Evolutionary conservation across 2,797 vertebrate genomes (phyloP).

Genomic region (Tokudaia muenninki): DNA sequence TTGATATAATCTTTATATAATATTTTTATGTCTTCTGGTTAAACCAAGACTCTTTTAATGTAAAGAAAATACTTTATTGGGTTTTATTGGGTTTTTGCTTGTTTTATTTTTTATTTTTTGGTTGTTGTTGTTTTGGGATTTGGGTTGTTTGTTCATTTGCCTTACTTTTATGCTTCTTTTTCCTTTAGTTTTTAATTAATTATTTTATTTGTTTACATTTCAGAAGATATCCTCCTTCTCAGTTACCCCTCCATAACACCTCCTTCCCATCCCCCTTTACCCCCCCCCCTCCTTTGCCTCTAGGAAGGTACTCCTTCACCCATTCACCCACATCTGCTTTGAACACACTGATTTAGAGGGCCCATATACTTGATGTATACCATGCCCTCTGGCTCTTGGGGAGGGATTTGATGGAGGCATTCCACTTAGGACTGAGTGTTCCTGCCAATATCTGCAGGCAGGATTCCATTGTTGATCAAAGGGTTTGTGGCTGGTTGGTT

Average conservation of each 20-base stretch:
- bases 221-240: not conserved
- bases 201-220: not conserved
- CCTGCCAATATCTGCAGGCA: not conserved
- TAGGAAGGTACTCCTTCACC: not conserved
- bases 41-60: not conserved
- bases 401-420: not conserved
- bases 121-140: not conserved
- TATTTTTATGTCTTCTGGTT: not conserved
- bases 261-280: not conserved
- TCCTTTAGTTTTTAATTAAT: not conserved
- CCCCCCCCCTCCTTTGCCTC: not conserved
- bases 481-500: not conserved
- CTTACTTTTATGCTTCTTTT: not conserved
- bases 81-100: not conserved
- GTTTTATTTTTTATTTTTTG: not conserved
- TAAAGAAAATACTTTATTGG: not conserved
- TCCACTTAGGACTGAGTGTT: not conserved
- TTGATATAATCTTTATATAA: not conserved
- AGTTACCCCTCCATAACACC: not conserved
- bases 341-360: not conserved
- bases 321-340: not conserved
- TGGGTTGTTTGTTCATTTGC: too few relatives aligned
- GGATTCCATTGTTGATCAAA: not conserved
- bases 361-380: not conserved
- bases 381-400: not conserved